Evolutionary conservation across 2,113 vertebrate species (phyloP), one percentile per base, ranked within the genome.

Genomic region (Suricata suricatta): DNA sequence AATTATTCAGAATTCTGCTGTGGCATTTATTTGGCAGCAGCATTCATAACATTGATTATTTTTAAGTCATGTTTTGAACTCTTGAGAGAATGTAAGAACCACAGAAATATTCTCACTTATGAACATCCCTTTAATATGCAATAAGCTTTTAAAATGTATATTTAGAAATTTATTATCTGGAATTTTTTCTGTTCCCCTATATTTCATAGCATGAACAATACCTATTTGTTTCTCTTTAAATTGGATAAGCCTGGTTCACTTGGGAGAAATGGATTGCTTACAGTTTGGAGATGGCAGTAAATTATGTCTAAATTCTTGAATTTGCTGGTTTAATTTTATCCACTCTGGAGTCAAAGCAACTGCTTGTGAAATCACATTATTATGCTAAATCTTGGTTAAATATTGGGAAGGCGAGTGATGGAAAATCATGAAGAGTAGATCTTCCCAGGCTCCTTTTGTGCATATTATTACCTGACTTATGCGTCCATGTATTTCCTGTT

Each of bases 231-330:
- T 66, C 8, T 81, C 11, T 91, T 74, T 74, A 91, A 88, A 64
- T 91, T 91, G 15, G 14, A 10, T 83, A 76, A 90, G 10, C 47
- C 6, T 93, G 7, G n/a, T 93, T 71, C 25, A 76, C 9, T 86
- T 88, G 29, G 25, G 47, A 88, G 15, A 54, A 91, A 85, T 85
- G 41, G 84, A 69, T 95, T 93, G 17, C 54, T 96, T 95, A 68
- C 2, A 81, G 11, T 93, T 93, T 91, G 79, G 14, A 93, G 47
- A 64, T 85, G 47, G 17, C 11, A 76, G 25, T 63, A 74, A 90
- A 95, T 91, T 92, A 81, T 68, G 19, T 94, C 47, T 68, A 35
- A 60, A 94, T 90, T 90, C 68, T 84, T 93, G n/a, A 88, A 95
- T 80, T 84, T 50, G 8, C 12, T 80, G 7, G 6, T 91, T 96